Percentiles rank a stretch among this genome's conserved stretches.
phyloP scores from a whole-genome alignment of 1,140 invertebrate genomes.

The Nymphalis io region DNA sequence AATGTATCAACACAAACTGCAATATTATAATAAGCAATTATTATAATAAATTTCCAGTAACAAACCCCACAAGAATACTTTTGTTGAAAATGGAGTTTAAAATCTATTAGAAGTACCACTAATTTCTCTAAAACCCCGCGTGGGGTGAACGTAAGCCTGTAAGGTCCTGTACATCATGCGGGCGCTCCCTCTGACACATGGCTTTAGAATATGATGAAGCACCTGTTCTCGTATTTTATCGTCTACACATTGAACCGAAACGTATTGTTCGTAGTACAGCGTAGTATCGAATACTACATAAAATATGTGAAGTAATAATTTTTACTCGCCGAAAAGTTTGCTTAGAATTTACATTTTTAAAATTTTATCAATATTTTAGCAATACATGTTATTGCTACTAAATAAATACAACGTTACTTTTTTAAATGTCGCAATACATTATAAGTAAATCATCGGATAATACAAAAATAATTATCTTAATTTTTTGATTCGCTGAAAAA shows the following conservation, averaged over 20 bases:
- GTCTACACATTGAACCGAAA: constrained; percentile 57
- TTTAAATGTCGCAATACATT: no score
- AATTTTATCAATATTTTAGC: not conserved
- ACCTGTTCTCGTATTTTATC: constrained; percentile 75
- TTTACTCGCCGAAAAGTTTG: constrained; percentile 2
- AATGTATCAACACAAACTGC: no score
- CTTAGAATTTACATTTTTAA: constrained; percentile 2
- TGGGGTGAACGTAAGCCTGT: constrained; percentile 58
- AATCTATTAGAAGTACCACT: constrained; percentile 54
- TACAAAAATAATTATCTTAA: no score
- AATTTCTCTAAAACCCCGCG: constrained; percentile 51
- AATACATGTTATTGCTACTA: not conserved
- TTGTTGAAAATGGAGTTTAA: constrained; percentile 33
- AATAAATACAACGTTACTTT: not conserved
- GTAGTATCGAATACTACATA: constrained; percentile 13
- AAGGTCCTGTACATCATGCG: constrained; percentile 70
- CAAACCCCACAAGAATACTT: constrained; percentile 14
- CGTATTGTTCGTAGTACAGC: constrained; percentile 49
- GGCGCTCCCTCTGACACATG: constrained; percentile 62
- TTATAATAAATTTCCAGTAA: not conserved
- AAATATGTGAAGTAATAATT: constrained; percentile 9
- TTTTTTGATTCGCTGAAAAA: no score
- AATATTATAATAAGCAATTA: constrained; percentile 5
- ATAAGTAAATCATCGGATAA: no score
- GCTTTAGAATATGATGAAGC: constrained; percentile 74